Conservation (phyloP, 2,113 vertebrate genomes). For the Verasper variegatus region DNA sequence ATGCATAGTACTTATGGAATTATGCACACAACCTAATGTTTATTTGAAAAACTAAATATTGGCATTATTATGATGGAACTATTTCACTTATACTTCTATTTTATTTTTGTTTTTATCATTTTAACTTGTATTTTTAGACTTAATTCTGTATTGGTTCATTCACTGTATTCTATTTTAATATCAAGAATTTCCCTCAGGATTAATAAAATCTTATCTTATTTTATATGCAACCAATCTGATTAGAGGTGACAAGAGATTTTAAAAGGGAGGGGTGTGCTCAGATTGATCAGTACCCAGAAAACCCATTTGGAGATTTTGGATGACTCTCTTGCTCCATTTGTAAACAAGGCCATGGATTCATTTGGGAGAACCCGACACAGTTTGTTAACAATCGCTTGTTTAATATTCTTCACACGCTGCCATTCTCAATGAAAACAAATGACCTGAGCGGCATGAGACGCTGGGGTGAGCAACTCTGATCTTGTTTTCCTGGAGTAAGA, state of each 20-base stretch:
- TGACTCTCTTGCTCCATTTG: slow-evolving; percentile 27
- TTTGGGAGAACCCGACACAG: slow-evolving; percentile 13
- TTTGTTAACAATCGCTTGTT: slow-evolving; percentile 43
- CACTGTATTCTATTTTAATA: too few relatives aligned
- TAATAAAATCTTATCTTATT: too few relatives aligned
- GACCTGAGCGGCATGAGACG: slow-evolving; percentile 58
- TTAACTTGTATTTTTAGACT: too few relatives aligned
- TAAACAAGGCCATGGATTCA: slow-evolving; percentile 22
- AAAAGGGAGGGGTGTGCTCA: not conserved
- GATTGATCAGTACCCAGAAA: slow-evolving; percentile 38
- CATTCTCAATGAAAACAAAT: slow-evolving; percentile 65
- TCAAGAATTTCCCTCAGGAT: too few relatives aligned
- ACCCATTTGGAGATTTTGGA: slow-evolving; percentile 16
- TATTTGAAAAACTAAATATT: too few relatives aligned
- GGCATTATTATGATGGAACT: too few relatives aligned
- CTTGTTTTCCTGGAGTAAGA: slow-evolving; percentile 51
- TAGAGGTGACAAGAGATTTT: not conserved
- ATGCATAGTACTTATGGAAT: too few relatives aligned
- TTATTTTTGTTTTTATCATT: too few relatives aligned
- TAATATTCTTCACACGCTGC: slow-evolving; percentile 60
- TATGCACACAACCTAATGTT: too few relatives aligned
- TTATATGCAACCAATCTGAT: too few relatives aligned
- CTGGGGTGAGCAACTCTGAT: slow-evolving; percentile 50
- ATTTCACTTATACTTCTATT: too few relatives aligned
- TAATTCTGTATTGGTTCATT: too few relatives aligned